phyloP scores from a whole-genome alignment of 2,797 vertebrate genomes.

The Rhinophrynus dorsalis region DNA sequence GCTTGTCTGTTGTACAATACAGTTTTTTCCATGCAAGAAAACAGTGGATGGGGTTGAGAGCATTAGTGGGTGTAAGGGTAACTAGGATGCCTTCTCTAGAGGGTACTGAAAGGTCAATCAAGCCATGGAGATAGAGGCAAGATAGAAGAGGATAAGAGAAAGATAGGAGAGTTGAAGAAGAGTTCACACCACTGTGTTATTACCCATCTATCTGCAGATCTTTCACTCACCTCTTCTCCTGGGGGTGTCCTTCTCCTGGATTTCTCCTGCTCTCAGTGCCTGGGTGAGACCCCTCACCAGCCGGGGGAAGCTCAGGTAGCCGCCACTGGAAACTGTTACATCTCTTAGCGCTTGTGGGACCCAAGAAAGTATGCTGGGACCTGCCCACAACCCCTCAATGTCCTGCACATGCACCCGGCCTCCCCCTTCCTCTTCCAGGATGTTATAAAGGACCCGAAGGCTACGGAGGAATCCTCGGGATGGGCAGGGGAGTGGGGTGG shows the following conservation, averaged over 20 bases:
- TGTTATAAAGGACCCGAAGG: conserved; percentile 49
- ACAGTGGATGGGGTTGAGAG: too few relatives aligned
- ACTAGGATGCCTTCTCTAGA: too few relatives aligned
- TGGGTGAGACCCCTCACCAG: conserved; percentile 50
- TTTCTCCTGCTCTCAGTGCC: conserved; percentile 21
- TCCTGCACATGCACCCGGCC: conserved; percentile 50
- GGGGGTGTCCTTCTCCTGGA: background rate
- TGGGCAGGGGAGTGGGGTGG: conserved; percentile 27
- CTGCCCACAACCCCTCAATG: conserved; percentile 52
- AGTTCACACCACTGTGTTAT: too few relatives aligned
- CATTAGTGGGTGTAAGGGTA: too few relatives aligned
- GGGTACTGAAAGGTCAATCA: background rate
- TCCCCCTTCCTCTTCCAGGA: conserved; percentile 45
- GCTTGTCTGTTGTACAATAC: too few relatives aligned
- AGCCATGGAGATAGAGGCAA: background rate
- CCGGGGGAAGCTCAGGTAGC: conserved; percentile 52
- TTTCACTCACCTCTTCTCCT: conserved; percentile 27
- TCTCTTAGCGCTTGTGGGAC: conserved; percentile 48
- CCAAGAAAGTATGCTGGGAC: conserved; percentile 23
- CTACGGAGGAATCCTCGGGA: conserved; percentile 49
- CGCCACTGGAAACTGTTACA: conserved; percentile 45
- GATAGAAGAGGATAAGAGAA: background rate
- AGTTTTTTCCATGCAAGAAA: too few relatives aligned
- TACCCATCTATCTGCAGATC: too few relatives aligned
- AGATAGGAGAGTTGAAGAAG: background rate